phyloP scores from a whole-genome alignment of 1,140 invertebrate genomes.

The Notospermus geniculatus region DNA sequence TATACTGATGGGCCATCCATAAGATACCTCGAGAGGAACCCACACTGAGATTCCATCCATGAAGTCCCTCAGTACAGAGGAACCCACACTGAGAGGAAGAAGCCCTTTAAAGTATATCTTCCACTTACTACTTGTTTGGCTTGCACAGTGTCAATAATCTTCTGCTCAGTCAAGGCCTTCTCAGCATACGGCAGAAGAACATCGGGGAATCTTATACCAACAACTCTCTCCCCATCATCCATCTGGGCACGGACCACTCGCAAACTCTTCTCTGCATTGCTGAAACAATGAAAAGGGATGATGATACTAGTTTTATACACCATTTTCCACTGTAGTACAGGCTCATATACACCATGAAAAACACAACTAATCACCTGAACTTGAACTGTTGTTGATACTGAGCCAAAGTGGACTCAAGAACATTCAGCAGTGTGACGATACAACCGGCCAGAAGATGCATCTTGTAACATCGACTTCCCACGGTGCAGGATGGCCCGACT shows the following conservation, averaged over 20 bases:
- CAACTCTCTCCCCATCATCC: constrained; percentile 43
- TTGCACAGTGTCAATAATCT: too few relatives aligned
- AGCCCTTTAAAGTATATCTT: too few relatives aligned
- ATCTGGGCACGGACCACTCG: constrained; percentile 46
- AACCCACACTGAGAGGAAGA: too few relatives aligned
- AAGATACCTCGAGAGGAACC: too few relatives aligned
- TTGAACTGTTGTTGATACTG: constrained; percentile 33
- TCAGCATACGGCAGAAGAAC: constrained; percentile 44
- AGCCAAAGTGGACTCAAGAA: constrained; percentile 40
- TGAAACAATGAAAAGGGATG: constrained; percentile 20
- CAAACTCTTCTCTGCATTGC: constrained; percentile 43
- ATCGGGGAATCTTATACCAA: constrained; percentile 47
- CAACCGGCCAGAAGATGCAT: constrained; percentile 48
- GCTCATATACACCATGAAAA: not conserved
- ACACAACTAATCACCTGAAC: constrained; percentile 37
- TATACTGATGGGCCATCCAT: too few relatives aligned
- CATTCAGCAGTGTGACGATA: constrained; percentile 42
- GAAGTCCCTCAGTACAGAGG: too few relatives aligned
- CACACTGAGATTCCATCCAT: too few relatives aligned
- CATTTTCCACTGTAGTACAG: not conserved
- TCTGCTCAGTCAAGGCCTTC: constrained; percentile 31
- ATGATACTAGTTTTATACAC: too few relatives aligned
- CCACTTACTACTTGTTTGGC: too few relatives aligned
- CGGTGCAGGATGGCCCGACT: constrained; percentile 34
- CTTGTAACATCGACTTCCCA: constrained; percentile 42